These are phyloP conservation scores for Aphaenogaster floridana DNA, from an alignment of 1,140 invertebrate species.

Conservation along the genomic window DNA sequence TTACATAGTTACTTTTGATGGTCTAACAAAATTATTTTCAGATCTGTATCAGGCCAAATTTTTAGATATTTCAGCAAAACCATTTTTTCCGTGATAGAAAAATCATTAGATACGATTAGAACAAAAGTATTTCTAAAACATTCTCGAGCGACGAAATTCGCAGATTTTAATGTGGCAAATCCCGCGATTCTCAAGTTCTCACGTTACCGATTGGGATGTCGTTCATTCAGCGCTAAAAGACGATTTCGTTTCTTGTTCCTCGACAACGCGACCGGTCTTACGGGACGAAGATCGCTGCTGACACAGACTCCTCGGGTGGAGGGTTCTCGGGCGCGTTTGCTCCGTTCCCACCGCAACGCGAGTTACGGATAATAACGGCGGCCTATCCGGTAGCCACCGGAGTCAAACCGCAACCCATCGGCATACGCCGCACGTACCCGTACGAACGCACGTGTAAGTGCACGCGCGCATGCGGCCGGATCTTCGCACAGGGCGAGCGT, in stretches of 20 bases:
- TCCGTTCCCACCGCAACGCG: constrained; percentile 74
- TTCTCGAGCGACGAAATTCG: not conserved
- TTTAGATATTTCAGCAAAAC: too few relatives aligned
- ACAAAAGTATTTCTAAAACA: not conserved
- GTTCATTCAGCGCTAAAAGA: not conserved
- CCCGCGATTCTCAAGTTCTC: not conserved
- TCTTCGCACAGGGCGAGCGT: not conserved
- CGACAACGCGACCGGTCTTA: constrained; percentile 2
- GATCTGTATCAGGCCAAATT: too few relatives aligned
- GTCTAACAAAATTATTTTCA: too few relatives aligned
- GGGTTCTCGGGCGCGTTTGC: constrained; percentile 73
- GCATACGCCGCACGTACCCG: constrained; percentile 76
- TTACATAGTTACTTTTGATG: too few relatives aligned
- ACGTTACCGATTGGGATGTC: not conserved
- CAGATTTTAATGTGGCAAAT: not conserved
- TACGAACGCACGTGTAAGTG: constrained; percentile 52
- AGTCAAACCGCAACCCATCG: constrained; percentile 78
- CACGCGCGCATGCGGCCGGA: constrained; percentile 22
- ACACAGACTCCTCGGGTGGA: constrained; percentile 11
- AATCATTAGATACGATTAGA: too few relatives aligned
- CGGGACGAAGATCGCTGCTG: constrained; percentile 2
- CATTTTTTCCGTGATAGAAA: too few relatives aligned
- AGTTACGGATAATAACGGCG: constrained; percentile 79
- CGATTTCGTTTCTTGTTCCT: constrained; percentile 2
- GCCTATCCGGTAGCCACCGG: constrained; percentile 76